A percentile compares a stretch with the other conserved stretches of the same genome.
phyloP scores from a whole-genome alignment of 2,797 vertebrate species.

The Rhinichthys osculus region DNA sequence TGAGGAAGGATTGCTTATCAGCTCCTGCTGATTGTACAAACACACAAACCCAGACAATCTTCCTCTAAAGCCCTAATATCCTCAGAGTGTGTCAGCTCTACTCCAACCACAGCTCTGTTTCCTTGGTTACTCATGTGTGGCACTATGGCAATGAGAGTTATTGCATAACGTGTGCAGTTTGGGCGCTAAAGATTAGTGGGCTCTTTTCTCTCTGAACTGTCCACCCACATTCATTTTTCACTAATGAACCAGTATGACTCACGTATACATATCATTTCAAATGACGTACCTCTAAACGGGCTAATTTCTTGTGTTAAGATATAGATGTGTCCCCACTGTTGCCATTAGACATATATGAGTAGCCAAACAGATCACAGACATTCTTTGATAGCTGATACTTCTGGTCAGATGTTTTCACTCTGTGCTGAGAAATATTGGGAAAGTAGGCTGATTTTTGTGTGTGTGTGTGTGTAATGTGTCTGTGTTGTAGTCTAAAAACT shows the following conservation, averaged over 20 bases:
- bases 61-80: constrained; percentile 52
- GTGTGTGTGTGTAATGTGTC: neutral
- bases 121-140: constrained; percentile 77
- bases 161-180: constrained; percentile 75
- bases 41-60: constrained; percentile 35
- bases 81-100: constrained; percentile 47
- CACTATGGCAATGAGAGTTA: constrained; percentile 67
- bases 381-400: neutral
- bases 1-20: constrained; percentile 41
- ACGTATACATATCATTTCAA: constrained; percentile 41
- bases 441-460: neutral
- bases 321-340: neutral
- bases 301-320: constrained; percentile 9
- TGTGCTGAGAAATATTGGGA: neutral
- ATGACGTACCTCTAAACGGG: constrained; percentile 34
- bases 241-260: constrained; percentile 74
- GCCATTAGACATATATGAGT: constrained; percentile 23
- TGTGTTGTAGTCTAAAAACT: constrained; percentile 12
- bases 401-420: neutral
- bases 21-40: constrained; percentile 46
- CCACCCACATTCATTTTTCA: constrained; percentile 74
- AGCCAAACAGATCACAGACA: neutral
- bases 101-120: constrained; percentile 71
- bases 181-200: constrained; percentile 66
- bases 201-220: constrained; percentile 64